A percentile compares a stretch with the other conserved stretches of the same genome.
Conservation (phyloP, 2,113 vertebrate species). For the Mirza zaza region DNA sequence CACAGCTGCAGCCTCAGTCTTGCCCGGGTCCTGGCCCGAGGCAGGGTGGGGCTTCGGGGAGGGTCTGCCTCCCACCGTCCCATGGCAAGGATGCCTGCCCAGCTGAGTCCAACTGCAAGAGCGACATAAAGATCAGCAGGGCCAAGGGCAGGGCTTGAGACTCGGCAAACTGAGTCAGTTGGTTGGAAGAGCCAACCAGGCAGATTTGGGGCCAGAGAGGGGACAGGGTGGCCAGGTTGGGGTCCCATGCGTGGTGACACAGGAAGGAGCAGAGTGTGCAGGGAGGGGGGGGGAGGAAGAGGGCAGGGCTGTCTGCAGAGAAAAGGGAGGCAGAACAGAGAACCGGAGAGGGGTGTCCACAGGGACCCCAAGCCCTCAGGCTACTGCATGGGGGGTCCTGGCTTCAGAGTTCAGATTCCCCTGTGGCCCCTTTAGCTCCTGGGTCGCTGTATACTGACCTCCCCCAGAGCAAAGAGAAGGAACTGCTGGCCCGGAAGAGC, state of each 20-base stretch:
- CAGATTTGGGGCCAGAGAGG: background rate
- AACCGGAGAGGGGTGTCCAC: rapidly evolving
- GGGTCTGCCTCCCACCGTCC: background rate
- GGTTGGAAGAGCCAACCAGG: background rate
- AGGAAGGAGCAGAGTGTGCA: background rate
- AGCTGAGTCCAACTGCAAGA: background rate
- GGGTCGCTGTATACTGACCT: background rate
- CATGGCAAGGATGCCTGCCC: too few species aligned
- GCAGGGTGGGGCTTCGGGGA: rapidly evolving
- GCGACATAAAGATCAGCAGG: background rate
- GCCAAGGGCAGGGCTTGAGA: background rate
- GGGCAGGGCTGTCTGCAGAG: background rate
- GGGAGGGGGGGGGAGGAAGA: background rate
- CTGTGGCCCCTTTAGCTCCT: background rate
- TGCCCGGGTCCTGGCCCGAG: background rate
- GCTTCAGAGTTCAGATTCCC: background rate
- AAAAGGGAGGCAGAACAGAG: background rate
- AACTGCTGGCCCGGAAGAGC: too few species aligned
- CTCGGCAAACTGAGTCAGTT: background rate
- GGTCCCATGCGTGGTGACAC: rapidly evolving
- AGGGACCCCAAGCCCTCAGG: background rate
- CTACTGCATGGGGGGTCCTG: background rate
- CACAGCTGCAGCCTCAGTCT: background rate
- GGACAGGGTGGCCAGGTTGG: background rate
- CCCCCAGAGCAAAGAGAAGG: background rate